A percentile compares a stretch with the other conserved stretches of the same genome.
Conservation (phyloP, 1,140 invertebrate species). For the Pemphigus obesinymphae region DNA sequence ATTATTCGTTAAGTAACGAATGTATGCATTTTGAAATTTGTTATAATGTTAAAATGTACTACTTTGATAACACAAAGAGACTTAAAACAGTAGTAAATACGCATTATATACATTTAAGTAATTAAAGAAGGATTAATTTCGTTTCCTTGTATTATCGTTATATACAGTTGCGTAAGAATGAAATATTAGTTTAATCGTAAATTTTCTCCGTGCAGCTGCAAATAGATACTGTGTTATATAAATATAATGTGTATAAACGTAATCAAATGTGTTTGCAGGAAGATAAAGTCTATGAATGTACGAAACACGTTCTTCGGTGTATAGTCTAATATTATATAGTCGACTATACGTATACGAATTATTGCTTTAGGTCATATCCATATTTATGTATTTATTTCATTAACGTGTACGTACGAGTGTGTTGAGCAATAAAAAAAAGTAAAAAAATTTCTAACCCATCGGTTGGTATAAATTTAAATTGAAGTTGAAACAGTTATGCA, state of each 20-base stretch:
- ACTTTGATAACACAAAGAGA: neutral
- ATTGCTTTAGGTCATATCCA: neutral
- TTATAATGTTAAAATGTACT: neutral
- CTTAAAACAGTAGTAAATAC: neutral
- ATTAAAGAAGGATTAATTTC: neutral
- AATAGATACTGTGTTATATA: neutral
- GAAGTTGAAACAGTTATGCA: too few relatives aligned
- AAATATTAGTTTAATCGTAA: constrained; percentile 10
- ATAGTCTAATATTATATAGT: neutral
- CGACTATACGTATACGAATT: neutral
- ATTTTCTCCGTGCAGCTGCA: neutral
- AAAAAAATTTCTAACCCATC: too few relatives aligned
- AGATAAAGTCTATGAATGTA: neutral
- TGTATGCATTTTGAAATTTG: neutral
- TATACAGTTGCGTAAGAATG: constrained; percentile 3
- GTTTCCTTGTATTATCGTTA: neutral
- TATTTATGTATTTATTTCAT: too few relatives aligned
- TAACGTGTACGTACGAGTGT: too few relatives aligned
- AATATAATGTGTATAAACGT: constrained; percentile 16
- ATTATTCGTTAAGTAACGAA: too few relatives aligned
- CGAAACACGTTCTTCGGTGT: neutral
- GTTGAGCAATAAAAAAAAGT: too few relatives aligned
- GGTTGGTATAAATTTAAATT: too few relatives aligned
- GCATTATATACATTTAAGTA: too few relatives aligned
- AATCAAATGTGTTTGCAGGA: neutral